Evolutionary conservation across 1,140 invertebrate species (phyloP).

Genomic region (Neuroterus valhalla): DNA sequence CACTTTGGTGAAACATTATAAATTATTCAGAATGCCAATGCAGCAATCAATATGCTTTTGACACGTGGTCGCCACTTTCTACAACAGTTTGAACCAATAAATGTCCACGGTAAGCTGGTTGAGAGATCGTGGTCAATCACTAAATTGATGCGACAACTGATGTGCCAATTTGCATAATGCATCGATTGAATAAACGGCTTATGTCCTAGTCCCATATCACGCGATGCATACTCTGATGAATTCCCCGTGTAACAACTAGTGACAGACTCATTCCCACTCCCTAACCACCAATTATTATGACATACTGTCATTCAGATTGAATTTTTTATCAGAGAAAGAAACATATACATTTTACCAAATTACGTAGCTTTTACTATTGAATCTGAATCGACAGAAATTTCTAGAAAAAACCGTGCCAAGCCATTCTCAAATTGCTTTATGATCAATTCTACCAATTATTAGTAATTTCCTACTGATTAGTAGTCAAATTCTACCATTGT

Average conservation of each 20-base stretch:
- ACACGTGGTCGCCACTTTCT: not conserved
- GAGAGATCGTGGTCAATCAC: conserved; percentile 60
- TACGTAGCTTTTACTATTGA: too few relatives aligned
- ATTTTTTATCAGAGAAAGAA: not conserved
- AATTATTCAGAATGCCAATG: not conserved
- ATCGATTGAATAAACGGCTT: conserved; percentile 60
- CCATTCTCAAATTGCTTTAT: too few relatives aligned
- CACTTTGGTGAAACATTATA: not conserved
- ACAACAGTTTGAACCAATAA: conserved; percentile 9
- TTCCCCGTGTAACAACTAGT: conserved; percentile 57
- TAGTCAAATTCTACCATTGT: too few relatives aligned
- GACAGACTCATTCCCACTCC: conserved; percentile 53
- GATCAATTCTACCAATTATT: too few relatives aligned
- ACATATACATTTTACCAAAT: not conserved
- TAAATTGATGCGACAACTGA: conserved; percentile 55
- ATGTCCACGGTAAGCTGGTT: conserved; percentile 51
- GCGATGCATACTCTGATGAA: conserved; percentile 17
- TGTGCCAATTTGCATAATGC: conserved; percentile 66
- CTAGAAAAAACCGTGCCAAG: too few relatives aligned
- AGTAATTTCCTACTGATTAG: too few relatives aligned
- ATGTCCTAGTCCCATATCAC: conserved; percentile 23
- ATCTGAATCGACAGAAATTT: too few relatives aligned
- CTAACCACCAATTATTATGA: not conserved
- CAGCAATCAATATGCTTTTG: conserved; percentile 15
- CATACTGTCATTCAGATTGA: not conserved